Evolutionary conservation across 2,888 invertebrate species (phyloP).

Genomic region (Tetragonula carbonaria): DNA sequence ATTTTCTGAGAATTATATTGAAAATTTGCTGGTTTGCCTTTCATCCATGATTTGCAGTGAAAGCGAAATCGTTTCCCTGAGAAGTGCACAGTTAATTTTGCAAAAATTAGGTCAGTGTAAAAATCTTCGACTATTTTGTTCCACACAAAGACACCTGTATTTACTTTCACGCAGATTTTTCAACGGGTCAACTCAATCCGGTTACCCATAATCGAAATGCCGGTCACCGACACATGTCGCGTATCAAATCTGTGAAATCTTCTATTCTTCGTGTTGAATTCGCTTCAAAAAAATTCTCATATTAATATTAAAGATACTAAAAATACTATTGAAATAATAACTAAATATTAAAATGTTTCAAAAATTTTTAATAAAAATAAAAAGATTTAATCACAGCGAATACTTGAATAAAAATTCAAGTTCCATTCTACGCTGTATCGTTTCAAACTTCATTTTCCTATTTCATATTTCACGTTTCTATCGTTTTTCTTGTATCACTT

Average conservation of each 20-base stretch:
- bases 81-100: slow-evolving; percentile 8
- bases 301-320: no score
- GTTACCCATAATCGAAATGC: slow-evolving; percentile 33
- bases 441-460: neutral
- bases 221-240: neutral
- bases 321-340: no score
- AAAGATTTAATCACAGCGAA: no score
- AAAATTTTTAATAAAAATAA: no score
- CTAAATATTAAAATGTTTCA: no score
- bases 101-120: neutral
- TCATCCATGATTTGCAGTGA: slow-evolving; percentile 8
- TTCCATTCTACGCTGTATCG: neutral
- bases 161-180: slow-evolving; percentile 49
- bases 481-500: neutral
- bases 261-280: neutral
- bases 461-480: no score
- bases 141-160: slow-evolving; percentile 13
- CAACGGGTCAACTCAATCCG: slow-evolving; percentile 8
- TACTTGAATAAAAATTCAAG: neutral
- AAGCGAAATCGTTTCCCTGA: slow-evolving; percentile 21
- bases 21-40: neutral
- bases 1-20: neutral
- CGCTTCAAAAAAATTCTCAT: neutral
- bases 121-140: slow-evolving; percentile 12
- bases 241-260: neutral